Evolutionary conservation across 2,797 vertebrate species (phyloP), one percentile per base, ranked within the genome.

Genomic region (Cossypha niveicapilla): DNA sequence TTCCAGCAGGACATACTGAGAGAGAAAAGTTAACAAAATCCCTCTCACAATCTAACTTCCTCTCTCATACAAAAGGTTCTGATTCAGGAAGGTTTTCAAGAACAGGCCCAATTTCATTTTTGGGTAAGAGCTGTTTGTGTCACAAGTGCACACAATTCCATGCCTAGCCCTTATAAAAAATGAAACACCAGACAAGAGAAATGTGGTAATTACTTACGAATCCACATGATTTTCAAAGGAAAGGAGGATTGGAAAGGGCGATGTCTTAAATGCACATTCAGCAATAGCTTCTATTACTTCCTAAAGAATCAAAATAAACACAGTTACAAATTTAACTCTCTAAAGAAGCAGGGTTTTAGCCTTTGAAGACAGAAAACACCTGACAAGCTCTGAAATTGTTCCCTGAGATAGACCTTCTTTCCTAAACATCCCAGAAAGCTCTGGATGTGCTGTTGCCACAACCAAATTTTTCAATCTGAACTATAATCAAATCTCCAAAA

Each of bases 141-240:
- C 47, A 56, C 23, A 72, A 58, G 24, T 13, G 18, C 28, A 51
- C 13, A 15, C 14, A 73, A 42, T 61, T 45, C 39, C 78, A 34
- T 11, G 21, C 30, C 72, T 34, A 73, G 23, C 47, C 11, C 30
- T 73, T 32, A 41, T 0, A 15, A 51, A 53, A 66, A 72, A 39
- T 7, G 6, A n/a, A 82, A 34, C 41, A 63, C 17, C 39, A 66
- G 41, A 30, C 8, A 79, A 11, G 35, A 28, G 71, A 80, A 92
- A 91, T 6, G 65, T 13, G 42, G 51, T 42, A 74, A 91, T 92
- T 98, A 99, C 99, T 99, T 98, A 99, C 99, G 99, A 99, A 97
- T 99, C 99, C 96, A 99, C 99, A 2, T 99, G 99, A 96, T 99
- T 99, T 97, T 99, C 99, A 94, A 99, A 99, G 23, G 99, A 99